phyloP scores from a whole-genome alignment of 1,140 invertebrate species.

The Caenorhabditis latens region DNA sequence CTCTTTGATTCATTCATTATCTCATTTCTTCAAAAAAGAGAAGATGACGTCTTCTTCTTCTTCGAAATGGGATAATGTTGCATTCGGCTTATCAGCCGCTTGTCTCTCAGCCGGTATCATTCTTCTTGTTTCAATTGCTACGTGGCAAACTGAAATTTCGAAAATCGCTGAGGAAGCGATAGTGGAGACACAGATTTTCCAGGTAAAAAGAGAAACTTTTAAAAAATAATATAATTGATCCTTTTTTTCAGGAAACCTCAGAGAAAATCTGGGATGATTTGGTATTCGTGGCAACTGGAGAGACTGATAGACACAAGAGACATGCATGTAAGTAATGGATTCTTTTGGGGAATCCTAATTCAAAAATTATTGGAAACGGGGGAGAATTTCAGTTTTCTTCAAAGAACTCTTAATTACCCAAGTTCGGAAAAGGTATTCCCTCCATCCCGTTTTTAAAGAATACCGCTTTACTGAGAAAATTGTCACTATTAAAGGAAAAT shows the following conservation, averaged over 20 bases:
- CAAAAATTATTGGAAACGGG: not conserved
- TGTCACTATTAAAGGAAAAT: not conserved
- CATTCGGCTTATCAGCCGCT: conserved; percentile 29
- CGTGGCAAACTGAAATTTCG: conserved; percentile 37
- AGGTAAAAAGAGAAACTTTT: not conserved
- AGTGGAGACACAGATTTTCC: conserved; percentile 4
- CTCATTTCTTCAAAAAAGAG: not conserved
- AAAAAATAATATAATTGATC: no score
- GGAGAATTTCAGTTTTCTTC: not conserved
- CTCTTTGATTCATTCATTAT: not conserved
- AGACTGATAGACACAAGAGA: conserved; percentile 43
- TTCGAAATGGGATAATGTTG: conserved; percentile 45
- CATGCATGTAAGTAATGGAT: conserved; percentile 16
- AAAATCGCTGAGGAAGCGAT: conserved; percentile 20
- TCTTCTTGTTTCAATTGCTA: conserved; percentile 32
- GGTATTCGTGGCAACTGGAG: conserved; percentile 19
- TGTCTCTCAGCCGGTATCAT: conserved; percentile 21
- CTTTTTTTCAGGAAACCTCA: conserved; percentile 3
- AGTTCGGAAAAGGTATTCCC: not conserved
- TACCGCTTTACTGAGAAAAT: not conserved
- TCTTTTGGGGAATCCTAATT: not conserved
- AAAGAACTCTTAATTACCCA: not conserved
- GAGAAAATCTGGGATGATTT: conserved; percentile 50
- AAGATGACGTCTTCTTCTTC: conserved; percentile 38
- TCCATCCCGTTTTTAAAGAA: not conserved